Conservation (phyloP, 2,113 vertebrate genomes). For the Orcinus orca region DNA sequence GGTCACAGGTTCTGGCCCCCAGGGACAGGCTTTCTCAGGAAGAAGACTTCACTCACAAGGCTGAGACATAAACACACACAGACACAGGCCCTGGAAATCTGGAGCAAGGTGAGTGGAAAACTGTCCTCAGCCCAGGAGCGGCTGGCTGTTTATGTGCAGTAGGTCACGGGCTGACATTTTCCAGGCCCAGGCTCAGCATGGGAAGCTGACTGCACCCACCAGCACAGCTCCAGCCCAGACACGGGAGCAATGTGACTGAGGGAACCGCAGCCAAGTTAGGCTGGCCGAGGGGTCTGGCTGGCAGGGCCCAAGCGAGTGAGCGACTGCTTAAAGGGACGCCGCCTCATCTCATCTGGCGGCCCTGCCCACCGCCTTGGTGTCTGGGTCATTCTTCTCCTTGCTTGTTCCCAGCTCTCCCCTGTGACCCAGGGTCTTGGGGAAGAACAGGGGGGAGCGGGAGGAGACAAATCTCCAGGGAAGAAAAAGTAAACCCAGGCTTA, state of each 20-base stretch:
- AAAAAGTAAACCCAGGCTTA: background rate
- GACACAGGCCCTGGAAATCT: background rate
- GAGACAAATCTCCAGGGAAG: background rate
- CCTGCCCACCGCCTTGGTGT: background rate
- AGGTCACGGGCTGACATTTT: background rate
- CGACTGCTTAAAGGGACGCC: background rate
- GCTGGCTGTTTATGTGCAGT: background rate
- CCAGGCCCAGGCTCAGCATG: background rate
- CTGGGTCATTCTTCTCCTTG: background rate
- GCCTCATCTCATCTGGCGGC: background rate
- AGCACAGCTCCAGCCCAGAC: background rate
- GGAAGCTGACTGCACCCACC: too few species aligned
- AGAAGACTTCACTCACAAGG: background rate
- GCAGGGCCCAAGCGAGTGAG: fast-evolving
- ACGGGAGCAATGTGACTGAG: fast-evolving
- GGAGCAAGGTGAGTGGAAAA: constrained; percentile 15
- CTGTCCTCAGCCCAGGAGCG: background rate
- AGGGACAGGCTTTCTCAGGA: background rate
- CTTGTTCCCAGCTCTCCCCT: background rate
- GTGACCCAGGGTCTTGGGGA: background rate
- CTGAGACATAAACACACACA: constrained; percentile 25
- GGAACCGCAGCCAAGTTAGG: background rate
- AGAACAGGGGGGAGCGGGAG: background rate
- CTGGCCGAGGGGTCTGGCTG: too few species aligned
- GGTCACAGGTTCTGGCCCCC: background rate